Percentiles rank a stretch among this genome's conserved stretches.
Evolutionary conservation across 1,140 invertebrate genomes (phyloP).

Genomic region (Drosophila mayri): DNA sequence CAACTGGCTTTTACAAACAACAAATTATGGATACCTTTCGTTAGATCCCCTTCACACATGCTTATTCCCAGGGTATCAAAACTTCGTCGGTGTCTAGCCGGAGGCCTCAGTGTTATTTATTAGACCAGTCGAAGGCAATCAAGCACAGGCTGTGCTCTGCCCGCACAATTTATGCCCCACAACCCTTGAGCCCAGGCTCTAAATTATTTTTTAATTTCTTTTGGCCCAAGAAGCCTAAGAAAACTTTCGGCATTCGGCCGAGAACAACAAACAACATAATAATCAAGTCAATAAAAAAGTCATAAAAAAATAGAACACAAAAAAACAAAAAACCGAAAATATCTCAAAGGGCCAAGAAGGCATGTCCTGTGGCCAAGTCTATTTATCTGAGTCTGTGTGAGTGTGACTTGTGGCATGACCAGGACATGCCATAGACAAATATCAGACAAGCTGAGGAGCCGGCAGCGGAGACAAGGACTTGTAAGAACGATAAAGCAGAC

Average conservation of each 20-base stretch:
- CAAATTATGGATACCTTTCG: background rate
- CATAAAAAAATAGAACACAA: slow-evolving; percentile 70
- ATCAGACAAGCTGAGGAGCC: slow-evolving; percentile 68
- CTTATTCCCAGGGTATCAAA: background rate
- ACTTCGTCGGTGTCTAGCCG: background rate
- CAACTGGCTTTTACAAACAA: background rate
- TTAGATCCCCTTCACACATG: background rate
- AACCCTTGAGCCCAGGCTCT: slow-evolving; percentile 63
- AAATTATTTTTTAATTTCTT: slow-evolving; percentile 82
- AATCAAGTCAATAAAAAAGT: slow-evolving; percentile 83
- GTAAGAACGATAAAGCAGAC: slow-evolving; percentile 80
- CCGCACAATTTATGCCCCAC: slow-evolving; percentile 67
- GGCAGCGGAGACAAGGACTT: slow-evolving; percentile 57
- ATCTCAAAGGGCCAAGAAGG: slow-evolving; percentile 58
- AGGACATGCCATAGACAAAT: slow-evolving; percentile 79
- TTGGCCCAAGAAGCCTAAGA: slow-evolving; percentile 39
- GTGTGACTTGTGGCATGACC: slow-evolving; percentile 51
- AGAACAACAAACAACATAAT: slow-evolving; percentile 80
- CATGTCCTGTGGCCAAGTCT: slow-evolving; percentile 61
- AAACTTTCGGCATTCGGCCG: slow-evolving; percentile 62
- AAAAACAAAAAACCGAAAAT: slow-evolving; percentile 57
- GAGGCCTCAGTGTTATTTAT: slow-evolving; percentile 36
- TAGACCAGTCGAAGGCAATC: slow-evolving; percentile 56
- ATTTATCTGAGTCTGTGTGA: slow-evolving; percentile 45
- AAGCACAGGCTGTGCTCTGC: slow-evolving; percentile 58